phyloP scores from a whole-genome alignment of 2,888 invertebrate genomes.

The Torymus aiolomorphi region DNA sequence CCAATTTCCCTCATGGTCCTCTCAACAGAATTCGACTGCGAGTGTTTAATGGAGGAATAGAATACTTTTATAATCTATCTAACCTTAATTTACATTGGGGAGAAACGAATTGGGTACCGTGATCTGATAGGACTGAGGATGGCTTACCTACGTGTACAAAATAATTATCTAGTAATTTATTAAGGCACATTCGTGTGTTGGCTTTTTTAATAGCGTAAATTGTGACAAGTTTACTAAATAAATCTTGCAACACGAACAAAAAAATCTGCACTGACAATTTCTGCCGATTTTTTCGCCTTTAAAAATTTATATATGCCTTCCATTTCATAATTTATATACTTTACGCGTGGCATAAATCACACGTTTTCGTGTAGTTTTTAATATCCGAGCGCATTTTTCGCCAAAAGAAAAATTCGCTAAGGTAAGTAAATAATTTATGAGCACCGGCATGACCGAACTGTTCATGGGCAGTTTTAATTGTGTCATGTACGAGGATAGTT shows the following conservation, averaged over 20 bases:
- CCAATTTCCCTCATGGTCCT: constrained; percentile 27
- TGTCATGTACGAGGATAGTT: not conserved
- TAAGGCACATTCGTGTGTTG: not conserved
- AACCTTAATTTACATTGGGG: not conserved
- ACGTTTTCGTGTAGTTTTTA: not conserved
- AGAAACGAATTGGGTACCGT: not conserved
- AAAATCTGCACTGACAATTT: not conserved
- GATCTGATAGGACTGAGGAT: no score
- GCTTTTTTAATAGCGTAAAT: constrained; percentile 14
- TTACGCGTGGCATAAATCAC: no score
- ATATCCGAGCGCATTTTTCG: not conserved
- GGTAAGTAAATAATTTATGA: not conserved
- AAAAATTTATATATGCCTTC: not conserved
- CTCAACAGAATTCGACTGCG: constrained; percentile 22
- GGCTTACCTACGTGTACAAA: no score
- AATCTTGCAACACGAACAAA: constrained; percentile 1
- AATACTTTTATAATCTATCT: not conserved
- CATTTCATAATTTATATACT: not conserved
- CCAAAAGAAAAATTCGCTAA: not conserved
- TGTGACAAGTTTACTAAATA: constrained; percentile 2
- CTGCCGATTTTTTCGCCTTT: not conserved
- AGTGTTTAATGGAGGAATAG: constrained; percentile 19
- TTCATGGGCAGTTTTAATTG: not conserved
- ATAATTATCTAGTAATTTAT: not conserved
- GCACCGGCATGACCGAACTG: not conserved